Evolutionary conservation across 2,888 invertebrate species (phyloP), one percentile per base, ranked within the genome.

Genomic region (Cephus sareptanus): DNA sequence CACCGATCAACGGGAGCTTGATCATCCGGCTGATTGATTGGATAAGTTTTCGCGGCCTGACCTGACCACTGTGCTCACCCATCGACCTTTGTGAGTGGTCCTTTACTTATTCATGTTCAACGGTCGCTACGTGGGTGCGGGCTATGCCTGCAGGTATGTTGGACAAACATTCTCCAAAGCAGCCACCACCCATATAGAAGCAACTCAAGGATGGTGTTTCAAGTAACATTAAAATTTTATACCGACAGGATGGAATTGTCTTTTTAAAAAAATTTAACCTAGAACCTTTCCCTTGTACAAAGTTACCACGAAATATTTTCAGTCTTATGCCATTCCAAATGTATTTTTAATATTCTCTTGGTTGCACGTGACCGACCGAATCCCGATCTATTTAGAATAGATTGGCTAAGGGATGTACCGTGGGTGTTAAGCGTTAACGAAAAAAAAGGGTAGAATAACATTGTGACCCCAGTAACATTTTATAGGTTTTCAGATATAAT

Each of bases 21-120:
- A 86, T 83, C 83, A 81, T 82, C 77, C 76, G 81, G 78, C 81
- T 84, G 85, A 87, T 86, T 84, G 86, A 86, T 87, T 82, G 82
- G 84, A 83, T 84, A 82, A 87, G 82, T 83, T 87, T 83, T 78
- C 75, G 74, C 40, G 70, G 75, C 37, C 76, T 71, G 77, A 79
- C 77, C 75, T 34, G 76, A 76, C 76, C 78, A 73, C 77, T 75
- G 70, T 34, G 34, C 23, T 76, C n/a, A 23, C 34, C 70, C 76
- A n/a, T 71, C 71, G 33, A 68, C 37, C 75, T 30, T 68, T 75
- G n/a, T 23, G 75, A 75, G 71, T 15, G 71, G 71, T 33, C 75
- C 34, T 75, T 84, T 84, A 84, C 83, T 84, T 84, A 84, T 84
- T 84, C 82, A 79, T 75, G 76, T 75, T 30, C 56, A 23, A 23